Percentiles rank a stretch among this genome's conserved stretches.
Evolutionary conservation across 2,888 invertebrate species (phyloP).

Genomic region (Troides aeacus): DNA sequence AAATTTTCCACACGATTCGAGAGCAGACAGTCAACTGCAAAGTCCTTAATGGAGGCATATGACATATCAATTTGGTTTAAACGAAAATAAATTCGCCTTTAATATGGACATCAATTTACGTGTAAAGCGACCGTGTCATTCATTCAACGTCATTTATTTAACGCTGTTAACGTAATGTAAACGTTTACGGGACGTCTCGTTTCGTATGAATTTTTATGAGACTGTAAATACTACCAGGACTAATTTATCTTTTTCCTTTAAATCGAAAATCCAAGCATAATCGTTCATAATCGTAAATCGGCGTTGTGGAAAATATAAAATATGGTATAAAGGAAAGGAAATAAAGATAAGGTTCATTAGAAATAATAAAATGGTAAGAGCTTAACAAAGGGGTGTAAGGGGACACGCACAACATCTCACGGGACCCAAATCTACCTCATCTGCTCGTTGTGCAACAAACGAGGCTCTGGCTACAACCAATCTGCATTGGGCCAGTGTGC

Average conservation of each 20-base stretch:
- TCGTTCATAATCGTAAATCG: background rate
- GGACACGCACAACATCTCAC: no score
- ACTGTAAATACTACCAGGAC: background rate
- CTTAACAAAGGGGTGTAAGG: no score
- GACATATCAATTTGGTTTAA: background rate
- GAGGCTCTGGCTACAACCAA: no score
- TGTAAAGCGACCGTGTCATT: constrained; percentile 3
- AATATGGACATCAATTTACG: background rate
- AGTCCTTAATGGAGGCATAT: background rate
- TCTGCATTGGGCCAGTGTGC: no score
- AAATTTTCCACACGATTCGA: background rate
- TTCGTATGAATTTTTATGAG: constrained; percentile 25
- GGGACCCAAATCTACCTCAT: no score
- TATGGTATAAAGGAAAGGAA: no score
- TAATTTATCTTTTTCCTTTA: background rate
- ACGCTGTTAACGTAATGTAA: constrained; percentile 11
- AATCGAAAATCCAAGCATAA: background rate
- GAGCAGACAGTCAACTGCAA: background rate
- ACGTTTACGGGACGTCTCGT: constrained; percentile 14
- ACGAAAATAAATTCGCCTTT: constrained; percentile 3
- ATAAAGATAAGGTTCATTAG: no score
- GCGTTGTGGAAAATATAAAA: no score
- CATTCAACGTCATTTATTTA: constrained; percentile 11
- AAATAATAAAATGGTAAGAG: no score
- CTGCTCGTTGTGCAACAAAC: no score